These are phyloP conservation scores for Drosophila mauritiana DNA, from an alignment of 1,140 invertebrate species.

Conservation along the genomic window DNA sequence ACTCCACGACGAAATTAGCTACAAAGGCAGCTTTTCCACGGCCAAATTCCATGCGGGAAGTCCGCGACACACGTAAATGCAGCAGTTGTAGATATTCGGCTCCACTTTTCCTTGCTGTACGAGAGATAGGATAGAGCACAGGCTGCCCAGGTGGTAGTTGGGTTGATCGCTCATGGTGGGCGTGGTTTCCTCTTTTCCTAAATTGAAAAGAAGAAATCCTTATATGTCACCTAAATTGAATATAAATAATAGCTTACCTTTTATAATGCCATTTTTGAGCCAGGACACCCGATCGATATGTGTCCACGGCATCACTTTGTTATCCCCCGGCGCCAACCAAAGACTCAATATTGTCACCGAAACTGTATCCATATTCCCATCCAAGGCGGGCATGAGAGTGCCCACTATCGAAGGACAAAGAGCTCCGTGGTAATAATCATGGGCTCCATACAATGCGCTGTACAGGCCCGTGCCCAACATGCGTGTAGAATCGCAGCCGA, in stretches of 20 bases:
- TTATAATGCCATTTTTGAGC: constrained; percentile 63
- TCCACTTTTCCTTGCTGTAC: constrained; percentile 68
- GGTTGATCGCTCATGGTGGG: constrained; percentile 19
- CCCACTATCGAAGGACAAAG: constrained; percentile 76
- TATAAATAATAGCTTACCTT: constrained; percentile 37
- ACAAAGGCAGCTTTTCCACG: constrained; percentile 62
- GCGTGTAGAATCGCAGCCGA: constrained; percentile 79
- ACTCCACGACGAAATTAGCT: constrained; percentile 10
- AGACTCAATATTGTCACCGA: constrained; percentile 65
- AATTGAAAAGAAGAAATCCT: too few species aligned
- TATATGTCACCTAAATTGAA: not conserved
- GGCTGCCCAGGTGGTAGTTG: constrained; percentile 66
- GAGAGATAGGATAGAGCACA: constrained; percentile 56
- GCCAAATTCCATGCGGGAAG: constrained; percentile 76
- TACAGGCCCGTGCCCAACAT: constrained; percentile 70
- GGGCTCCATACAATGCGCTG: constrained; percentile 72
- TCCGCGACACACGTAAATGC: constrained; percentile 75
- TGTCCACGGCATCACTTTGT: constrained; percentile 65
- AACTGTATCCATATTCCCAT: constrained; percentile 72
- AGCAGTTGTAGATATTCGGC: constrained; percentile 63
- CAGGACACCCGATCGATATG: constrained; percentile 62
- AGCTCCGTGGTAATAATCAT: constrained; percentile 80
- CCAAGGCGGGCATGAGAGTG: constrained; percentile 75
- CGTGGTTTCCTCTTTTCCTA: constrained; percentile 1
- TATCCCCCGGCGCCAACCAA: constrained; percentile 59